A percentile compares a stretch with the other conserved stretches of the same genome.
phyloP scores from a whole-genome alignment of 2,113 vertebrate species.

The Isurus oxyrinchus region DNA sequence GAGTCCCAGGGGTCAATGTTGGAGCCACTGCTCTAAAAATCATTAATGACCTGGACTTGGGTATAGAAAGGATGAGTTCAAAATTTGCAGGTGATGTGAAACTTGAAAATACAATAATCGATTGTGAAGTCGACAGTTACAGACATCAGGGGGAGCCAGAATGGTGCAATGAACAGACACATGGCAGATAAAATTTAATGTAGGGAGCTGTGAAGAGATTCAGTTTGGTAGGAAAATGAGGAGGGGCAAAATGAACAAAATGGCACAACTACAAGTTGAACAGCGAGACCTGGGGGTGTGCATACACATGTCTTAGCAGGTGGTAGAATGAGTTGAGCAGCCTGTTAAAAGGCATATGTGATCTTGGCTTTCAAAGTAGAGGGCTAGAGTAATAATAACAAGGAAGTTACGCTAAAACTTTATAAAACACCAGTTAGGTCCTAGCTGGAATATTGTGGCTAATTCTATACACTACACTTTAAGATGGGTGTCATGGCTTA shows the following conservation, averaged over 20 bases:
- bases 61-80: too few species aligned
- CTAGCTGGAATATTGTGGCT: not conserved
- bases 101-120: too few species aligned
- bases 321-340: not conserved
- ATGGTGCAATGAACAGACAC: too few species aligned
- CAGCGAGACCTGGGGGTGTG: not conserved
- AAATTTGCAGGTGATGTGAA: too few species aligned
- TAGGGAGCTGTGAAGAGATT: too few species aligned
- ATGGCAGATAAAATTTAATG: too few species aligned
- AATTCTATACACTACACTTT: not conserved
- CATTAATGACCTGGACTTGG: too few species aligned
- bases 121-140: too few species aligned
- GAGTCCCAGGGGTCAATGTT: too few species aligned
- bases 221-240: not conserved
- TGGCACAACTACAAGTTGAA: not conserved
- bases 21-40: too few species aligned
- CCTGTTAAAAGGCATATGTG: not conserved
- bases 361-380: not conserved
- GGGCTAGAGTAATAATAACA: not conserved
- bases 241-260: not conserved
- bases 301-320: not conserved
- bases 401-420: not conserved
- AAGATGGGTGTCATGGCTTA: not conserved
- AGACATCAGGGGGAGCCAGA: too few species aligned
- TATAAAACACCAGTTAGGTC: not conserved